Conservation (phyloP, 2,888 invertebrate genomes). For the Hedya salicella region DNA sequence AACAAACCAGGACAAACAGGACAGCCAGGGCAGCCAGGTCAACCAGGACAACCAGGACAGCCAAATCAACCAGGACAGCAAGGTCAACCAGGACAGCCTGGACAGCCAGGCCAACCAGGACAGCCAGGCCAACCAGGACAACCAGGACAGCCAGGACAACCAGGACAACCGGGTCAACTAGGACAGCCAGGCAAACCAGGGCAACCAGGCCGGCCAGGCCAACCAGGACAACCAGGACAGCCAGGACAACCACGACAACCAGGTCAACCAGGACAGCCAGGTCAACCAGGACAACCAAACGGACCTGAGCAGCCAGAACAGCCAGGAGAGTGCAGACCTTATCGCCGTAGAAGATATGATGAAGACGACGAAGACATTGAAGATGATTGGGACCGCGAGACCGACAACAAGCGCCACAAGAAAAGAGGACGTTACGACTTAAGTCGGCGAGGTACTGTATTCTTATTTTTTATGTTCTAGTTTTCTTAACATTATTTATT, state of each 20-base stretch:
- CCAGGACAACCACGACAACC: neutral
- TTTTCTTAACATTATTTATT: neutral
- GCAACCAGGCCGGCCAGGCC: neutral
- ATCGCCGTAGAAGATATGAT: neutral
- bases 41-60: neutral
- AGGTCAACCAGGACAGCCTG: neutral
- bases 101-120: neutral
- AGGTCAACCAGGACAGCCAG: neutral
- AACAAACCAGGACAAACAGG: neutral
- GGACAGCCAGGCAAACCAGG: neutral
- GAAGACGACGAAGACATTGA: slow-evolving; percentile 17
- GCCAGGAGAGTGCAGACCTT: slow-evolving; percentile 4
- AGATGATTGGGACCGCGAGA: neutral
- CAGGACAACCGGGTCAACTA: slow-evolving; percentile 12
- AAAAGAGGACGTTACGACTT: slow-evolving; percentile 29
- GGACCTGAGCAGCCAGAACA: neutral
- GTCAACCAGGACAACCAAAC: slow-evolving; percentile 6
- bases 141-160: slow-evolving; percentile 1
- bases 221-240: neutral
- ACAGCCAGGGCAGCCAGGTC: neutral
- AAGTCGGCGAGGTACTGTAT: slow-evolving; percentile 3
- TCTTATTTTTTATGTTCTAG: neutral
- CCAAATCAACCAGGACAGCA: neutral
- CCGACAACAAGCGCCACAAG: neutral
- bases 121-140: neutral